Evolutionary conservation across 2,888 invertebrate genomes (phyloP), one percentile per base, ranked within the genome.

Genomic region (Callyntrura guangdongensis): DNA sequence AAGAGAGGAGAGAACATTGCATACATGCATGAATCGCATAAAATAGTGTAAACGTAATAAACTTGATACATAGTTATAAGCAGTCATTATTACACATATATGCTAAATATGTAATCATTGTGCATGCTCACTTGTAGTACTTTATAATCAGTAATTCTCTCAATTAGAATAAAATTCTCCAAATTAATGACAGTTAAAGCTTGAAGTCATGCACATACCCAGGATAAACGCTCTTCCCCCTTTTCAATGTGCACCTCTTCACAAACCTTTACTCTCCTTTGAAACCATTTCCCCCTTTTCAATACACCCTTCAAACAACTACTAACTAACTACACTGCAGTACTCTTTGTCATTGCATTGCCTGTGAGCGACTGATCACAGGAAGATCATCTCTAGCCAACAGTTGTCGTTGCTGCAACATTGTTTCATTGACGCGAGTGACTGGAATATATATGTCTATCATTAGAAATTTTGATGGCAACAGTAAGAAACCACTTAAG

Each of bases 371-470:
- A 79, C 53, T 84, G 72, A 56, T 49, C n/a, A 22, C 9, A 64
- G 14, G 25, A 64, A 25, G 22, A 27, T 72, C 36, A 56, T 59
- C 59, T 56, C 36, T 72, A 67, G n/a, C 49, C 25, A 49, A 20
- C 47, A 67, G 45, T 88, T 59, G 47, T 82, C 49, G 14, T 49
- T 27, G 17, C 27, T 87, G 72, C 36, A 59, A 83, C 72, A 64
- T 83, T 83, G 61, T 74, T 89, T 59, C 61, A 56, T 56, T 36
- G 79, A 89, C 67, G 36, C 36, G 89, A 89, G 79, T 85, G 89
- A 89, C 89, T 89, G 89, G 84, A 89, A 89, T 89, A 85, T 79
- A 85, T 89, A 89, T 84, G 53, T 79, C 56, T 79, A 47, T 89
- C 79, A 85, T 83, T 83, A 89, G 20, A 56, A 72, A 56, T 25